phyloP scores from a whole-genome alignment of 1,140 invertebrate species.

The Dreissena polymorpha region DNA sequence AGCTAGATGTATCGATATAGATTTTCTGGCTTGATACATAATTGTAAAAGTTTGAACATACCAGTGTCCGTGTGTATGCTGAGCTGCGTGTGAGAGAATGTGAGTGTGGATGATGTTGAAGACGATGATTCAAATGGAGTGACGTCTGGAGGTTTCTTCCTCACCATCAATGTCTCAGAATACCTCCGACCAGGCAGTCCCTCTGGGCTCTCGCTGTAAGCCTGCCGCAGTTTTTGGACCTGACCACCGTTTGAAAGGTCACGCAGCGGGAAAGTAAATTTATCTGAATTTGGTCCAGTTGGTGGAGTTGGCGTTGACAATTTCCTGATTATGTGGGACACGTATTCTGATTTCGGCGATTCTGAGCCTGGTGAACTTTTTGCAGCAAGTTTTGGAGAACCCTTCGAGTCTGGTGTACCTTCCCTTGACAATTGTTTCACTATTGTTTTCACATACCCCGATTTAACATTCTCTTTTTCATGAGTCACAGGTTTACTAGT shows the following conservation, averaged over 20 bases:
- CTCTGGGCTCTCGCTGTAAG: constrained; percentile 57
- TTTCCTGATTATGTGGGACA: constrained; percentile 67
- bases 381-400: constrained; percentile 54
- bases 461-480: constrained; percentile 73
- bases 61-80: constrained; percentile 45
- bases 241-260: constrained; percentile 72
- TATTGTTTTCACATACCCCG: constrained; percentile 70
- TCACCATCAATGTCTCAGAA: constrained; percentile 55
- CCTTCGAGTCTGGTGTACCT: constrained; percentile 64
- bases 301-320: constrained; percentile 66
- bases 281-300: constrained; percentile 36
- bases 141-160: constrained; percentile 41
- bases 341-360: constrained; percentile 72
- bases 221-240: constrained; percentile 66
- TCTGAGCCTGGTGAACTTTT: constrained; percentile 58
- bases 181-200: constrained; percentile 57
- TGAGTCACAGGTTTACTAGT: constrained; percentile 12
- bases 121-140: constrained; percentile 52
- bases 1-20: no score
- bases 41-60: constrained; percentile 66
- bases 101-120: constrained; percentile 51
- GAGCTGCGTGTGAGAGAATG: constrained; percentile 36
- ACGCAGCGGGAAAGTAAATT: constrained; percentile 63
- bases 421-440: constrained; percentile 73
- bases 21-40: no score